These are phyloP conservation scores for Cyrtorhinus lividipennis DNA, from an alignment of 1,140 invertebrate species.

Conservation along the genomic window DNA sequence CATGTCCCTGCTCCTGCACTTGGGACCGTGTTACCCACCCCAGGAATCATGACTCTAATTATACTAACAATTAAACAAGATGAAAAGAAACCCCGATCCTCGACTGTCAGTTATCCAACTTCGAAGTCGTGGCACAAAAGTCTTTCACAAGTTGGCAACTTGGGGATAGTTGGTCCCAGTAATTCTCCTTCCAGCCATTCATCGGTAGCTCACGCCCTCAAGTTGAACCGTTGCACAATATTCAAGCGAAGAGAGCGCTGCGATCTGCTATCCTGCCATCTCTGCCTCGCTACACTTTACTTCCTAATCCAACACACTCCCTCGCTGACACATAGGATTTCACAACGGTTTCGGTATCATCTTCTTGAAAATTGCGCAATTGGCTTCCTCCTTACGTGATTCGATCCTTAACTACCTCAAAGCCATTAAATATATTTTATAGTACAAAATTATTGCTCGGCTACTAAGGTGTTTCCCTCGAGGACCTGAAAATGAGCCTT, in stretches of 20 bases:
- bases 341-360: not conserved
- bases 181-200: not conserved
- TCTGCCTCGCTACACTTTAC: not conserved
- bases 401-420: no score
- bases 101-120: not conserved
- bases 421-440: no score
- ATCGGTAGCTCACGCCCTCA: not conserved
- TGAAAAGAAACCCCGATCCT: not conserved
- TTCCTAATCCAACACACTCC: no score
- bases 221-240: not conserved
- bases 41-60: not conserved
- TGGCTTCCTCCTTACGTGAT: no score
- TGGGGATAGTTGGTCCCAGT: no score
- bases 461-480: no score
- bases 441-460: no score
- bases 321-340: not conserved
- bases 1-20: no score
- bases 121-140: not conserved
- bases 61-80: not conserved
- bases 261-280: not conserved
- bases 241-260: not conserved
- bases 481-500: no score
- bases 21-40: no score
- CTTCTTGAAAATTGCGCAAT: no score
- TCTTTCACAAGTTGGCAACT: not conserved